Base-by-base conservation (phyloP, 2,888 invertebrate species). In the Xestia c-nigrum region DNA sequence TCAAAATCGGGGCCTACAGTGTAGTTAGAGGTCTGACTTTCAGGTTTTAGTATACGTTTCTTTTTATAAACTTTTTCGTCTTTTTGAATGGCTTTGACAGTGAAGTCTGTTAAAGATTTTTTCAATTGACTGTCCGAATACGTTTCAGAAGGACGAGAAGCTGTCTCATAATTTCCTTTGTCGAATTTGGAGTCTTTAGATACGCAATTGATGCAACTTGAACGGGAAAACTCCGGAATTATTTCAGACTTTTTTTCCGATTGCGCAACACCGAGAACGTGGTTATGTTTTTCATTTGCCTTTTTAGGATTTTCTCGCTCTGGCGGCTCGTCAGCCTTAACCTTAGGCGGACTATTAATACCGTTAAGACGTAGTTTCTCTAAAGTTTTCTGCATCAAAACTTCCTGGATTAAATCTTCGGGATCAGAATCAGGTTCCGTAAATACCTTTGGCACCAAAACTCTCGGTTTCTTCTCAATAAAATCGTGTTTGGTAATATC, bases 1-100 rank as follows among this genome's bases (percentile, higher is more conserved):
- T 90, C 64, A 31, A 92, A 85, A 70, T 86, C 88, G 0, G 93
- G 92, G 0, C 93, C 93, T 84, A 80, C 88, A 0, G 91, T 92
- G 24, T 86, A 90, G 16, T 82, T 80, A 0, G 67, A 47, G 47
- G 84, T 90, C n/a, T 87, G 86, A 5, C 52, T 61, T 6, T 88
- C 88, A 5, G 82, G 84, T 77, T 85, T 88, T 0, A 84, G n/a
- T 5, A 80, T 14, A 16, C 77, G 81, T 6, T 81, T 87, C 78
- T 91, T 91, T 57, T 74, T 83, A n/a, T 89, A 91, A 0, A 74
- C 31, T 63, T 92, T 93, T 21, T 89, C 89, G 55, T 92, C 88
- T 69, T 87, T 88, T 52, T 84, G 88, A 0, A 90, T 78, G 0
- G 90, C 71, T 66, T 40, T 80, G 10, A 87, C 71, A 3, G 64